Evolutionary conservation across 2,888 invertebrate species (phyloP).

Genomic region (Polydrusus tereticollis): DNA sequence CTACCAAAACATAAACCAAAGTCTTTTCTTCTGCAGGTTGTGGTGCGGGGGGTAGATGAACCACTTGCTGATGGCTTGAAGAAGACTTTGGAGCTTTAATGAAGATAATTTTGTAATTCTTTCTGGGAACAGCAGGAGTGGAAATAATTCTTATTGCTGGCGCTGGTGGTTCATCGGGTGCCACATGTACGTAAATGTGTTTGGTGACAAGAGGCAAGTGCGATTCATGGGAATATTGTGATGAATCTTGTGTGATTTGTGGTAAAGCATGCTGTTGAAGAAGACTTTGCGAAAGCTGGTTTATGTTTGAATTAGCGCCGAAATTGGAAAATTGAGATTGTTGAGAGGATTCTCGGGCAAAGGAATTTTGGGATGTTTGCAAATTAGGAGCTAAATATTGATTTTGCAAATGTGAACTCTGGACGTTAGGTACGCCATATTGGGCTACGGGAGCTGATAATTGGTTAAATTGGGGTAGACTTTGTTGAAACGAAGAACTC

Average conservation of each 20-base stretch:
- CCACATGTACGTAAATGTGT: constrained; percentile 92
- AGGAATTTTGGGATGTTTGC: not conserved
- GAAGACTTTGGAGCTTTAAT: constrained; percentile 76
- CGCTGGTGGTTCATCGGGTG: constrained; percentile 86
- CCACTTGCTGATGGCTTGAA: constrained; percentile 77
- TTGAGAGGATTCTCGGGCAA: not conserved
- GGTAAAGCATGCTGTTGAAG: not conserved
- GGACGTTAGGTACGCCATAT: not conserved
- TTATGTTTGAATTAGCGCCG: not conserved
- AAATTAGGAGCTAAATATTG: not conserved
- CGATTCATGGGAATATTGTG: not conserved
- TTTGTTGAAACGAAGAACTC: constrained; percentile 7
- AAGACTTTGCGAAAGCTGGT: not conserved
- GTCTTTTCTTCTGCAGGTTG: constrained; percentile 90
- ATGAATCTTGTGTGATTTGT: not conserved
- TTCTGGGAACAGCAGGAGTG: constrained; percentile 80
- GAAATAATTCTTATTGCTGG: constrained; percentile 75
- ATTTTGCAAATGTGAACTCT: not conserved
- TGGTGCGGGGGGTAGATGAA: constrained; percentile 74
- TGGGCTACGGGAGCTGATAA: not conserved
- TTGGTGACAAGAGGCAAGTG: constrained; percentile 65
- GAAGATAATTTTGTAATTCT: constrained; percentile 93
- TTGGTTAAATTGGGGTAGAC: not conserved
- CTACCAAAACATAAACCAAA: constrained; percentile 88
- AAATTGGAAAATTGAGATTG: not conserved